Evolutionary conservation across 2,113 vertebrate genomes (phyloP).

Genomic region (Tyto alba): DNA sequence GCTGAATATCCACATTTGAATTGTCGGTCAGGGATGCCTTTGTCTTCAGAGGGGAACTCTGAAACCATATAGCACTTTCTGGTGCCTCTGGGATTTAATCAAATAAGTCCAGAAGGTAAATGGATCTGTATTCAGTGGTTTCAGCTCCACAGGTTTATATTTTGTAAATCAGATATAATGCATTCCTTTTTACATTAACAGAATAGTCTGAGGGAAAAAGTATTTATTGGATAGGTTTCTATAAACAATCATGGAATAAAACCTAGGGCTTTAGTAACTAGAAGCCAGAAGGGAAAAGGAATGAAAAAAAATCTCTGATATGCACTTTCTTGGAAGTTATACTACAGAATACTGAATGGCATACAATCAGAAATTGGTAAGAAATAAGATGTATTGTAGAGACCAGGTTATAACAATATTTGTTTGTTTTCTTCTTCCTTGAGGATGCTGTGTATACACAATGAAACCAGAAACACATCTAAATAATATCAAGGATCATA

Average conservation of each 20-base stretch:
- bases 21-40: neutral
- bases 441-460: neutral
- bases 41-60: neutral
- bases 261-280: neutral
- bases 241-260: constrained; percentile 18
- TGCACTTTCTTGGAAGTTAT: neutral
- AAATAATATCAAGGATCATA: neutral
- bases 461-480: neutral
- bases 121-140: neutral
- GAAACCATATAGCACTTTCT: neutral
- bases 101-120: neutral
- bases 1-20: neutral
- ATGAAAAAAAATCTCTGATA: neutral
- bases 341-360: neutral
- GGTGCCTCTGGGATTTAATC: neutral
- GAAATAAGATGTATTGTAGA: neutral
- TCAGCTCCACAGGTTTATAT: neutral
- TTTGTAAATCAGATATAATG: constrained; percentile 8
- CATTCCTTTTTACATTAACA: constrained; percentile 1
- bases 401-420: neutral
- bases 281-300: neutral
- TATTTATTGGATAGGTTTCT: constrained; percentile 26
- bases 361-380: neutral
- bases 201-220: neutral
- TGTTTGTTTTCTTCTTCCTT: neutral